Evolutionary conservation across 2,888 invertebrate species (phyloP).

Genomic region (Heteropelma amictum): DNA sequence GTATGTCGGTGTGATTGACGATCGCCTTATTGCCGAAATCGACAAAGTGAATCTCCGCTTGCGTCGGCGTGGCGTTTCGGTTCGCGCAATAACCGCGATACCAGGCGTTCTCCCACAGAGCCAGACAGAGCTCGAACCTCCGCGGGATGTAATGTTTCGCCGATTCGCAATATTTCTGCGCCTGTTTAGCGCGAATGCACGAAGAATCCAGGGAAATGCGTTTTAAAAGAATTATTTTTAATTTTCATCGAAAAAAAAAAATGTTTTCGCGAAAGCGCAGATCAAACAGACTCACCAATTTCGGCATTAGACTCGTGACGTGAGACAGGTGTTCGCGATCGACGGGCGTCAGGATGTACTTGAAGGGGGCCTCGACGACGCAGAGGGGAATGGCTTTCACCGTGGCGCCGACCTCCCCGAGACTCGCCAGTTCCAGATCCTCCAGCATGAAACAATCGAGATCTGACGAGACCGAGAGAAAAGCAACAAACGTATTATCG

Average conservation of each 20-base stretch:
- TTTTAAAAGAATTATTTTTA: no score
- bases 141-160: conserved; percentile 71
- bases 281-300: conserved; percentile 53
- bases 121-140: conserved; percentile 71
- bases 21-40: conserved; percentile 71
- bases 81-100: conserved; percentile 69
- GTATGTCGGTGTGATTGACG: conserved; percentile 68
- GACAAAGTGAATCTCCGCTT: conserved; percentile 67
- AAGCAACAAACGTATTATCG: not conserved
- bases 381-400: conserved; percentile 55
- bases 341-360: conserved; percentile 58
- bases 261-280: not conserved
- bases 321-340: conserved; percentile 65
- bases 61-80: conserved; percentile 50
- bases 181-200: no score
- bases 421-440: conserved; percentile 56
- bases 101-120: conserved; percentile 66
- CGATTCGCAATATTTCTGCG: conserved; percentile 65
- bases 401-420: conserved; percentile 65
- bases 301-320: conserved; percentile 59
- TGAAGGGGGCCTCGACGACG: conserved; percentile 25
- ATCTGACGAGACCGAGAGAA: not conserved
- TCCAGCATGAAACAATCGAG: conserved; percentile 59
- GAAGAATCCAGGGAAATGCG: no score
- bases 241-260: conserved; percentile 17